Evolutionary conservation across 92 coral and sea anemone species (phyloP).

Genomic region (Micromussa lordhowensis): DNA sequence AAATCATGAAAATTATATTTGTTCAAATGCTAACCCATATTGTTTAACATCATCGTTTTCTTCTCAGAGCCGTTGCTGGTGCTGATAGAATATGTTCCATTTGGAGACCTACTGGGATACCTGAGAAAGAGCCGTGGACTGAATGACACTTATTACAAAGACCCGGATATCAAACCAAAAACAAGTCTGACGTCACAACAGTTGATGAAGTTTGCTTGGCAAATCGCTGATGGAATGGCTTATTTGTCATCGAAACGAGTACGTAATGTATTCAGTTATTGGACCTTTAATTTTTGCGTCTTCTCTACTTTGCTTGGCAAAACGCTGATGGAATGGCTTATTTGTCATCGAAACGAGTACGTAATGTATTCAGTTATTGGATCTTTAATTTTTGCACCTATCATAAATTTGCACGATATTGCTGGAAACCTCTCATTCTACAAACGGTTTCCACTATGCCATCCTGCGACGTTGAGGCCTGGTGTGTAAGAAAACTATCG

Average conservation of each 20-base stretch:
- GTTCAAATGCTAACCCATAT: not conserved
- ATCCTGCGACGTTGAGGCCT: too few species aligned
- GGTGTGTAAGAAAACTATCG: too few species aligned
- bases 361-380: too few species aligned
- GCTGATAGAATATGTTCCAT: conserved; percentile 45
- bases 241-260: conserved; percentile 40
- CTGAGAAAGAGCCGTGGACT: conserved; percentile 56
- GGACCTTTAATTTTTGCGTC: not conserved
- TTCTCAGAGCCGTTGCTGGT: conserved; percentile 1
- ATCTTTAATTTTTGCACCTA: too few species aligned
- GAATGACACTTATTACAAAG: conserved; percentile 43
- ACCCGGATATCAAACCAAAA: conserved; percentile 43
- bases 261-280: not conserved
- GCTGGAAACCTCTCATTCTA: too few species aligned
- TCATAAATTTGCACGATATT: not conserved
- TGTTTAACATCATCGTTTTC: not conserved
- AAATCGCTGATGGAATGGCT: too few species aligned
- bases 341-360: too few species aligned
- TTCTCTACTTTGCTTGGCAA: too few species aligned
- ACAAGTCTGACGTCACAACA: conserved; percentile 44
- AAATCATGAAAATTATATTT: too few species aligned
- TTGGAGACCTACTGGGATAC: conserved; percentile 44
- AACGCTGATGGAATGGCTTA: too few species aligned
- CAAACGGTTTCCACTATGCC: too few species aligned
- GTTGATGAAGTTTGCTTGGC: conserved; percentile 49